Evolutionary conservation across 2,113 vertebrate species (phyloP).

Genomic region (Atherinomorus stipes): DNA sequence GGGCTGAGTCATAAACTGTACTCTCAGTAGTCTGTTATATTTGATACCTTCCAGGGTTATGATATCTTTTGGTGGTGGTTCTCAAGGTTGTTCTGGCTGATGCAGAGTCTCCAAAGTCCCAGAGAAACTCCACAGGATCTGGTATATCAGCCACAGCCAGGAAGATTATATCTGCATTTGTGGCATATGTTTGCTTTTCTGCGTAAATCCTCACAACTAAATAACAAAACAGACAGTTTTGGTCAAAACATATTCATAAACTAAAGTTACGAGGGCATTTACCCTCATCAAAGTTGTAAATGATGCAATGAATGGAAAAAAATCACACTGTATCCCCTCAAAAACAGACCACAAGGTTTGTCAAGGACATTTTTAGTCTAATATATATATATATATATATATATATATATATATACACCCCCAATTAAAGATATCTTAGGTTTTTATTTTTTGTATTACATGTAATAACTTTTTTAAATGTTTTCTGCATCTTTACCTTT

Average conservation of each 20-base stretch:
- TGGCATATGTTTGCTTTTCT: slow-evolving; percentile 77
- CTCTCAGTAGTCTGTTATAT: not conserved
- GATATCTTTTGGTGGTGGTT: slow-evolving; percentile 74
- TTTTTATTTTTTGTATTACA: no score
- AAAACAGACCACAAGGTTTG: no score
- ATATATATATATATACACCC: no score
- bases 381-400: no score
- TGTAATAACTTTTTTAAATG: not conserved
- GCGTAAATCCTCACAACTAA: slow-evolving; percentile 78
- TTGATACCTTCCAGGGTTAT: slow-evolving; percentile 76
- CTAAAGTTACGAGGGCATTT: not conserved
- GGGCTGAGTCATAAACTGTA: not conserved
- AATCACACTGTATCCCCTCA: not conserved
- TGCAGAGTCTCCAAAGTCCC: slow-evolving; percentile 83
- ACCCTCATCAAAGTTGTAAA: no score
- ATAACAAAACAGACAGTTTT: slow-evolving; percentile 6
- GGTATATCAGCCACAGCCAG: slow-evolving; percentile 68
- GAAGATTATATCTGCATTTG: slow-evolving; percentile 78
- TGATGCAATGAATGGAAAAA: no score
- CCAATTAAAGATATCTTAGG: no score
- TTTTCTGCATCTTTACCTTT: slow-evolving; percentile 20
- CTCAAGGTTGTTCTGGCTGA: slow-evolving; percentile 72
- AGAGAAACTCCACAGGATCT: slow-evolving; percentile 75
- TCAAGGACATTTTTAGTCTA: not conserved
- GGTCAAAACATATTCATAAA: not conserved